Evolutionary conservation across 2,888 invertebrate genomes (phyloP).

Genomic region (Ctena decussata): DNA sequence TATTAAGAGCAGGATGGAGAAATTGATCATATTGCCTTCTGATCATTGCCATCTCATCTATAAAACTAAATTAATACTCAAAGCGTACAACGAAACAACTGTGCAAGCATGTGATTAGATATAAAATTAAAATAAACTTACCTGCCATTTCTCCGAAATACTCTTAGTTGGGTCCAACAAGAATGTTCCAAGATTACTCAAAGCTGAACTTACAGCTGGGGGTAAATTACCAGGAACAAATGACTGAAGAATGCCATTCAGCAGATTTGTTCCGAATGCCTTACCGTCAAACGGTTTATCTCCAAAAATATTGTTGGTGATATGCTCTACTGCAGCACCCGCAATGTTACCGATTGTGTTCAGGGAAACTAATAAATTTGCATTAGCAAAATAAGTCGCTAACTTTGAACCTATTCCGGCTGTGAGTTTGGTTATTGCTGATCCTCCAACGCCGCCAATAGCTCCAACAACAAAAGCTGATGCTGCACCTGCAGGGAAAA

Average conservation of each 20-base stretch:
- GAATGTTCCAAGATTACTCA: neutral
- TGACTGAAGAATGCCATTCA: neutral
- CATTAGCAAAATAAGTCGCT: neutral
- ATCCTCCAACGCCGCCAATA: neutral
- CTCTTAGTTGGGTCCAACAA: neutral
- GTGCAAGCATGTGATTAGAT: no score
- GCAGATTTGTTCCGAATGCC: neutral
- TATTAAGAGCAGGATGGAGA: no score
- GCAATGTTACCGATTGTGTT: neutral
- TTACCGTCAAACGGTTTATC: neutral
- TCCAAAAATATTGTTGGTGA: neutral
- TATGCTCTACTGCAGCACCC: neutral
- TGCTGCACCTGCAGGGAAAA: constrained; percentile 3
- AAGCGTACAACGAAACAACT: no score
- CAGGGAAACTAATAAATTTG: neutral
- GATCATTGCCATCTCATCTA: no score
- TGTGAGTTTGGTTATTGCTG: neutral
- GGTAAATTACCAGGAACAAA: neutral
- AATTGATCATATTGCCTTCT: no score
- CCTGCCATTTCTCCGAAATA: neutral
- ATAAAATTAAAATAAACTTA: neutral
- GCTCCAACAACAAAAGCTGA: constrained; percentile 12
- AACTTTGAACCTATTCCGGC: neutral
- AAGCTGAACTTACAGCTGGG: neutral
- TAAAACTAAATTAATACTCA: no score